Evolutionary conservation across 53 echinoderm and acorn worm species (phyloP).

Genomic region (Holothuria scabra): DNA sequence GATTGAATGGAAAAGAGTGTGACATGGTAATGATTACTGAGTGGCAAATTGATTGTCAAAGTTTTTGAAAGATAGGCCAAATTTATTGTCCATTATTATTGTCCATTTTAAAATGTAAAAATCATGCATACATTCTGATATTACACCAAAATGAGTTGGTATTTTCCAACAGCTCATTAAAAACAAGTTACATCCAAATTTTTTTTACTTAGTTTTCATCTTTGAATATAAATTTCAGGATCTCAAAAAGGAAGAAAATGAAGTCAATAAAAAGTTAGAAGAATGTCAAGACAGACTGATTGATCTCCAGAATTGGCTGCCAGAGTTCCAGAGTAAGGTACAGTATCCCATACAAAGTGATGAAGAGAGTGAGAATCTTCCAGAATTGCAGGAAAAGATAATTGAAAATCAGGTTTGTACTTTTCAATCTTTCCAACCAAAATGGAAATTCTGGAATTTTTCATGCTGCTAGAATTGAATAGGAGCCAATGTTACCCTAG

Average conservation of each 20-base stretch:
- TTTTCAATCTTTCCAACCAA: no score
- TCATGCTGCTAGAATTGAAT: no score
- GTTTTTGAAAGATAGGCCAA: no score
- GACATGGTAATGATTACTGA: no score
- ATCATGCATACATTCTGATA: neutral
- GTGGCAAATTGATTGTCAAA: no score
- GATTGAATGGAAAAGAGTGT: no score
- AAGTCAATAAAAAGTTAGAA: slow-evolving; percentile 58
- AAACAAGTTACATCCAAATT: neutral
- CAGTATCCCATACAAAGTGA: slow-evolving; percentile 40
- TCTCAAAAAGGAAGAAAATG: slow-evolving; percentile 75
- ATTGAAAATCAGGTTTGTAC: slow-evolving; percentile 66
- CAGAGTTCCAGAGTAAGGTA: slow-evolving; percentile 50
- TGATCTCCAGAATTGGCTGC: slow-evolving; percentile 70
- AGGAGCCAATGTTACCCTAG: no score
- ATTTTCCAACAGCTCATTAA: neutral
- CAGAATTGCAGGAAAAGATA: slow-evolving; percentile 63
- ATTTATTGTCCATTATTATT: no score
- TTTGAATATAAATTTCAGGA: slow-evolving; percentile 41
- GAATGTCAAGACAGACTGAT: slow-evolving; percentile 69
- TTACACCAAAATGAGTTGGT: neutral
- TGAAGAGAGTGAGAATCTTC: slow-evolving; percentile 12
- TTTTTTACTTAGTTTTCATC: neutral
- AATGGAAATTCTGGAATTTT: no score
- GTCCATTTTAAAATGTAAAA: no score